Evolutionary conservation across 2,113 vertebrate species (phyloP), one percentile per base, ranked within the genome.

Genomic region (Murina feae): DNA sequence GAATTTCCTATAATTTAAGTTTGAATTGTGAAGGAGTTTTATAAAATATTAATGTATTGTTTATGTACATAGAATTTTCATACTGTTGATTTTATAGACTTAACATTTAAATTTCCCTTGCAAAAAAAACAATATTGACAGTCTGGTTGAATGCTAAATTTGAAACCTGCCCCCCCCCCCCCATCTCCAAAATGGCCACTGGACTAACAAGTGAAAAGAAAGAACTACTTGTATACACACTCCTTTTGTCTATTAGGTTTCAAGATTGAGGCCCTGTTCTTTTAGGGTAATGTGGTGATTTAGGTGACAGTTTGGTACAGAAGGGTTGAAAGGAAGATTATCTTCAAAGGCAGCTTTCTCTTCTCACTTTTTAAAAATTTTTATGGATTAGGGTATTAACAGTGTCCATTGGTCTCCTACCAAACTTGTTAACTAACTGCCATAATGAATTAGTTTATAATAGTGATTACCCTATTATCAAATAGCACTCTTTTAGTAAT

Each of bases 361-460:
- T 76, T 89, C 32, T 88, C 51, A 44, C 11, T 23, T 83, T 55
- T 63, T n/a, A n/a, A n/a, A n/a, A n/a, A 44, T 44, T 85, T 93
- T 82, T 20, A 69, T 89, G 79, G 32, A 12, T 35, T 72, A 42
- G 47, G 16, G 16, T 86, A 37, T 66, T 58, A 2, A 58, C 53
- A 51, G 28, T 92, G 32, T 69, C 37, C 25, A 25, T 3, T 86
- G 39, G 23, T 89, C 58, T 89, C 44, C 32, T 58, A 72, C 5
- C 39, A 69, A 35, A 81, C n/a, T 94, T 94, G 44, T 32, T 76
- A 91, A 86, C 51, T 82, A 86, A 87, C 55, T 80, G 90, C 35
- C 49, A 35, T 65, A 86, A 75, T 88, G 37, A 80, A 90, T 84
- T 95, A 58, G 12, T 87, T 95, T 80, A 60, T 93, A 68, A 68